Base-by-base conservation (phyloP, 1,140 invertebrate species). In the Hermatobates lingyangjiaoensis region DNA sequence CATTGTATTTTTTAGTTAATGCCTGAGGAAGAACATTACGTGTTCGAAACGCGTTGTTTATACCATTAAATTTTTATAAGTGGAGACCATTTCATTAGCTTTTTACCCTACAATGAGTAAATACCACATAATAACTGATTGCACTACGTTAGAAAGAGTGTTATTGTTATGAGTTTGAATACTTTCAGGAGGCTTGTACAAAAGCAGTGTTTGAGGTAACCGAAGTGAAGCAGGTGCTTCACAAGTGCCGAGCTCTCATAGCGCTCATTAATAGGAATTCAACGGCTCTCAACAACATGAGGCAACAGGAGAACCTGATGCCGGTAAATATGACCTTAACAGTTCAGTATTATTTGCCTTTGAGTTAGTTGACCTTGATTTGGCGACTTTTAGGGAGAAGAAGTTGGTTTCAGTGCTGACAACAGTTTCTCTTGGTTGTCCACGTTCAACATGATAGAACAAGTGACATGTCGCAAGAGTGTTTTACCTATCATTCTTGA, bases 401-500 rank as follows among this genome's bases (percentile, higher is more conserved):
- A 30, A 28, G 42, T 21, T 21, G 24, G 20, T 4, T 48, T 53
- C n/a, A 18, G 28, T 20, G 18, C 51, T 24, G 46, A 45, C 27
- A 47, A 23, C 27, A 21, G 34, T 2, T n/a, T 28, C n/a, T 23
- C 45, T 26, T 74, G 72, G 72, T 68, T 66, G 14, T 68, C 70
- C 2, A 73, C 72, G 0, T 71, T 72, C 40, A 65, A 62, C 2
- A 73, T 73, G 71, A 48, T 74, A 1, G 69, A 73, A 46, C 68
- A 70, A 60, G 64, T 73, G 30, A 46, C 66, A 1, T 28, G 63
- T 0, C 57, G 67, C 27, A 61, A 63, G 55, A 61, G 63, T 23
- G 61, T 68, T 2, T 56, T 73, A 2, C 53, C 54, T 12, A 61
- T 61, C 0, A 60, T 70, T 20, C 50, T 67, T 4, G 64, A 64